Conservation (phyloP, 2,113 vertebrate species). For the Daboia siamensis region DNA sequence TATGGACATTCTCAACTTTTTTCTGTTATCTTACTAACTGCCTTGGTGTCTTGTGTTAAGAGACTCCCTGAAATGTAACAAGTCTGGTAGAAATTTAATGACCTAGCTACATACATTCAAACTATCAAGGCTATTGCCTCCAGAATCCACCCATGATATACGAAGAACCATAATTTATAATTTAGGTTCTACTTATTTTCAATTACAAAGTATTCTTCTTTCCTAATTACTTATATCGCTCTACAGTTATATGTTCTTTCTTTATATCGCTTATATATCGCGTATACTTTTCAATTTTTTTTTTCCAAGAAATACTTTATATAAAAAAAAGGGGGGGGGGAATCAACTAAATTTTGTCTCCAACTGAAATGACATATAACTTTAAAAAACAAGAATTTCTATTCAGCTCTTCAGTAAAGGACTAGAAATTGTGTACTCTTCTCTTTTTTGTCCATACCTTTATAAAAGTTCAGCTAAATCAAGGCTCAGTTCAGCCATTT, state of each 20-base stretch:
- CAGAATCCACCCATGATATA: background rate
- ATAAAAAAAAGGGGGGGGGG: background rate
- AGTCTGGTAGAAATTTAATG: background rate
- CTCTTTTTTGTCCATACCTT: background rate
- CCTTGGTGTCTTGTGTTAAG: background rate
- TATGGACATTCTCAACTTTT: background rate
- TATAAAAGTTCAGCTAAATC: background rate
- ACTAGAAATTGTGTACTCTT: background rate
- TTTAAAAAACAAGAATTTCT: background rate
- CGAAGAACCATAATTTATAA: background rate
- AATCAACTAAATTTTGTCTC: background rate
- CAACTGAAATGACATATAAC: background rate
- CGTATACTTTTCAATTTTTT: background rate
- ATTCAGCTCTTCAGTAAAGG: background rate
- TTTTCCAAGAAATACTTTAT: background rate
- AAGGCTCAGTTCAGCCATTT: background rate
- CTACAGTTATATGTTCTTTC: background rate
- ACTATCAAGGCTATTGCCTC: background rate
- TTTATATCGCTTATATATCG: background rate
- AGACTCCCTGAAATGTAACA: background rate
- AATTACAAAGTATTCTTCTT: background rate
- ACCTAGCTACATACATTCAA: background rate
- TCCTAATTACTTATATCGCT: background rate
- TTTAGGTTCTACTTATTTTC: background rate
- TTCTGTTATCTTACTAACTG: background rate